Evolutionary conservation across 92 coral and sea anemone species (phyloP), one percentile per base, ranked within the genome.

Genomic region (Epizoanthus stellaris): DNA sequence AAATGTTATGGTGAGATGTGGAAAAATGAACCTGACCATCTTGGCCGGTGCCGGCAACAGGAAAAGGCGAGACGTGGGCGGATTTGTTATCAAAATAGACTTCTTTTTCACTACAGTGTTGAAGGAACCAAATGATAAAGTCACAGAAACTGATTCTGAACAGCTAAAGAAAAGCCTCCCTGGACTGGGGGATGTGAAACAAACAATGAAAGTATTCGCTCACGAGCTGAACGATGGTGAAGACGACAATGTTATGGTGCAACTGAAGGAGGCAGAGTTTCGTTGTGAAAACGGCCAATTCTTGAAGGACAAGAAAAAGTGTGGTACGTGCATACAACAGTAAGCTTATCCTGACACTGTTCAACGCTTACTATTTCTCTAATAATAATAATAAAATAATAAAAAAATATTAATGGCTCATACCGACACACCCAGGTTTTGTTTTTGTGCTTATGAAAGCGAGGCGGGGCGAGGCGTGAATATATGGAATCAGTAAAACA

Each of bases 21-120:
- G 80, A 11, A 74, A 52, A 52, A 53, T 74, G 23, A 73, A 73
- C 54, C 42, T 73, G 17, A 73, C 77, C n/a, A n/a, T 42, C 25
- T 19, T 43, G 13, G 6, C 15, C 4, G 64, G 64, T 23, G 25
- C 25, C 25, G 25, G 25, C 17, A 74, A 74, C 19, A 74, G 80
- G 8, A 74, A 25, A 23, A 74, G 56, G 11, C 53, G 80, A 23
- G 80, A 74, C 17, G 45, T 54, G 3, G 47, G 64, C 6, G 60
- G 77, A 43, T 72, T 47, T 47, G 38, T 19, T 20, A 39, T 72
- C 42, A 45, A 20, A 43, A 72, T 72, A 43, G 77, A 72, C 0
- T 72, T 49, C 19, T 0, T 72, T 20, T 5, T 74, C 43, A 54
- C 80, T 3, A 19, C 36, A 74, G 30, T 40, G 19, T 52, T 52